Percentiles rank a stretch among this genome's conserved stretches.
Evolutionary conservation across 2,113 vertebrate genomes (phyloP).

Genomic region (Strix aluco): DNA sequence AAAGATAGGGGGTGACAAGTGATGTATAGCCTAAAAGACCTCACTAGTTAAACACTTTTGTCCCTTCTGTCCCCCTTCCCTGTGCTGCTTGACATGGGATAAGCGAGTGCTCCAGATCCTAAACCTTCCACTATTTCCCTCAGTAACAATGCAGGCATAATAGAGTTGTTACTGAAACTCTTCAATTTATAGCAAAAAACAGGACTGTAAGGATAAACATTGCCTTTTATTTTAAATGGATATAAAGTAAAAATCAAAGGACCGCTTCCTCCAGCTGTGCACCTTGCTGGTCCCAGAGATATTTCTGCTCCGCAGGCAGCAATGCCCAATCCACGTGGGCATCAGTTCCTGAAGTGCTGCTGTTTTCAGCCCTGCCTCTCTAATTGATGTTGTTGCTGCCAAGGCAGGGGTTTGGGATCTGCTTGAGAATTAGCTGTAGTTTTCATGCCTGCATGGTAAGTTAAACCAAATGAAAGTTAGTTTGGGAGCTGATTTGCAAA

Average conservation of each 20-base stretch:
- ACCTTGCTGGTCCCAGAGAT: not conserved
- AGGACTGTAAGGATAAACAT: not conserved
- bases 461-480: not conserved
- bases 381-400: not conserved
- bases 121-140: not conserved
- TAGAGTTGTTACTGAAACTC: not conserved
- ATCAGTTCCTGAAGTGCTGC: not conserved
- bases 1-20: not conserved
- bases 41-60: not conserved
- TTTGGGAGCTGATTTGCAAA: not conserved
- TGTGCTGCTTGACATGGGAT: not conserved
- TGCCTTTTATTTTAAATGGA: not conserved
- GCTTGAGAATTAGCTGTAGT: not conserved
- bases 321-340: not conserved
- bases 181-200: not conserved
- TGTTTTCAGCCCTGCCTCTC: not conserved
- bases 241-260: not conserved
- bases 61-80: not conserved
- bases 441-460: not conserved
- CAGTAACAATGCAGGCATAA: not conserved
- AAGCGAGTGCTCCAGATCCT: not conserved
- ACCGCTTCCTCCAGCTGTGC: not conserved
- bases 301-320: not conserved
- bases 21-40: not conserved
- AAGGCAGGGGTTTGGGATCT: not conserved